Percentiles rank a stretch among this genome's conserved stretches.
phyloP scores from a whole-genome alignment of 2,888 invertebrate species.

The Cheiracanthium punctorium region DNA sequence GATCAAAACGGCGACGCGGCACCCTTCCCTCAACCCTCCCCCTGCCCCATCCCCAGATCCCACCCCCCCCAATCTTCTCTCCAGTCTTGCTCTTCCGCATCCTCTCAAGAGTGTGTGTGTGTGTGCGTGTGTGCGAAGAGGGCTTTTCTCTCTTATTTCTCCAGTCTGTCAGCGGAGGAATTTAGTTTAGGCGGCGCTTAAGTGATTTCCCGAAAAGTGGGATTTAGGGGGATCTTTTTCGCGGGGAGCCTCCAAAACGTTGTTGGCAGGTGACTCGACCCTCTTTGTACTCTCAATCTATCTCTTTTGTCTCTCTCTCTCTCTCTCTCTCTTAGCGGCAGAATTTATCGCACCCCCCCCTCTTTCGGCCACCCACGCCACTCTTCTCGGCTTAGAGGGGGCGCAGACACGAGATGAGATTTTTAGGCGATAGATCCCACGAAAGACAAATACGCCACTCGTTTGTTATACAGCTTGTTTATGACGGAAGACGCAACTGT shows the following conservation, averaged over 20 bases:
- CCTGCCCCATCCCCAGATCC: no score
- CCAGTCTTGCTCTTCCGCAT: not conserved
- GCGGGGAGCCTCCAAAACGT: conserved; percentile 39
- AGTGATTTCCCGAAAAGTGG: conserved; percentile 69
- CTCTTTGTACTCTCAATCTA: conserved; percentile 57
- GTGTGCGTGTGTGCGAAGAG: conserved; percentile 40
- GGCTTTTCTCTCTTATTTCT: conserved; percentile 60
- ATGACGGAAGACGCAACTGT: conserved; percentile 4
- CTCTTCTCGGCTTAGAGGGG: conserved; percentile 6
- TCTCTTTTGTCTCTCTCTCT: conserved; percentile 45
- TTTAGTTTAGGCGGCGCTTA: conserved; percentile 68
- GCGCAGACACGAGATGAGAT: not conserved
- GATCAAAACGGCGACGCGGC: no score
- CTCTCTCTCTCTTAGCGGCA: no score
- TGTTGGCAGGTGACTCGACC: conserved; percentile 67
- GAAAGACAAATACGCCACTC: conserved; percentile 13
- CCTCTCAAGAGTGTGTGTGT: conserved; percentile 1
- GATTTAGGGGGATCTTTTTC: conserved; percentile 65
- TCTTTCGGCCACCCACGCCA: not conserved
- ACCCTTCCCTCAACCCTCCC: no score
- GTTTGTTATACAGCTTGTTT: conserved; percentile 17
- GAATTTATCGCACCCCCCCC: conserved; percentile 44
- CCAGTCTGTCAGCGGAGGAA: conserved; percentile 69
- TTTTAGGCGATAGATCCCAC: conserved; percentile 16
- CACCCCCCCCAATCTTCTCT: no score